These are phyloP conservation scores for Sebastes reedi DNA, from an alignment of 2,797 vertebrate genomes.

Conservation along the genomic window DNA sequence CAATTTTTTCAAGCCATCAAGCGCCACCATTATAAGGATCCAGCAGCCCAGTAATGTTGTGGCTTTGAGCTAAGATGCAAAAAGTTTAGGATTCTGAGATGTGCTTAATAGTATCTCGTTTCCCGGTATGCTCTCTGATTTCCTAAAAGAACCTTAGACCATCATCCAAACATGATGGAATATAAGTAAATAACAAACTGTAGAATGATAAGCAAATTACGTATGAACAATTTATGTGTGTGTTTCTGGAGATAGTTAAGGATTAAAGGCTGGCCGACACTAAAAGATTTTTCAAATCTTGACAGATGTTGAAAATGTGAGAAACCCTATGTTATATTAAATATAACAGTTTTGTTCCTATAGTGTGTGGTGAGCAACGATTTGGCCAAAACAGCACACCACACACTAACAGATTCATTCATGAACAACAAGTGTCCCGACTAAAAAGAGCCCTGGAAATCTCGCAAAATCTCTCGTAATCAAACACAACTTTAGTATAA, in stretches of 20 bases:
- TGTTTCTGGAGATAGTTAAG: neutral
- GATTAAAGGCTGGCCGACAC: neutral
- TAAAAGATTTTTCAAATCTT: no score
- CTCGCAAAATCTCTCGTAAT: no score
- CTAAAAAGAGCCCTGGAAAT: no score
- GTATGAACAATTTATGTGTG: neutral
- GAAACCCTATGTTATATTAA: no score
- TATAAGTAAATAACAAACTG: neutral
- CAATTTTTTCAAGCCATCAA: constrained; percentile 65
- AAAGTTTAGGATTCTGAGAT: constrained; percentile 40
- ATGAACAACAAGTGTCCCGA: no score
- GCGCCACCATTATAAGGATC: constrained; percentile 43
- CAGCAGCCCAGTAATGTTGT: constrained; percentile 45
- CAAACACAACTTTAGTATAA: no score
- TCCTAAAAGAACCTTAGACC: constrained; percentile 27
- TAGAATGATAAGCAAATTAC: neutral
- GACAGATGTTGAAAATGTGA: no score
- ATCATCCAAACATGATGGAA: constrained; percentile 12
- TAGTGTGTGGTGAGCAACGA: no score
- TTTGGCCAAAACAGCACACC: no score
- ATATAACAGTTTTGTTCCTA: no score
- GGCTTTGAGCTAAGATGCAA: constrained; percentile 63
- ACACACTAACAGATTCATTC: no score
- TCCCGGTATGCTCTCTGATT: constrained; percentile 41
- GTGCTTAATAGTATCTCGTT: constrained; percentile 54